Base-by-base conservation (phyloP, 2,888 invertebrate species). In the Latrodectus hesperus region DNA sequence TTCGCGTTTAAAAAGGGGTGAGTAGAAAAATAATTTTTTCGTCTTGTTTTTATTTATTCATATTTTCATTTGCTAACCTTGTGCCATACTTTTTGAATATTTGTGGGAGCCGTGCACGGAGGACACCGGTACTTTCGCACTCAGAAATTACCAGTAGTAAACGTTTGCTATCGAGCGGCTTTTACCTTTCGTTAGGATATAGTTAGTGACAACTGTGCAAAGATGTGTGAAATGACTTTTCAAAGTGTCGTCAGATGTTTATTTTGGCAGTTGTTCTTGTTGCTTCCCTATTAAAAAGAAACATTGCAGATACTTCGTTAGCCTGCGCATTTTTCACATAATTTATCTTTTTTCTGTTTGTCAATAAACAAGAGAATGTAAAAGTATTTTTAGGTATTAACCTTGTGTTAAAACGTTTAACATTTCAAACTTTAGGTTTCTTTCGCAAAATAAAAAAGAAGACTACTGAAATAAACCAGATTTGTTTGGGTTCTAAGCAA, bases 1-100 rank as follows among this genome's bases (percentile, higher is more conserved):
- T 68, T 68, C 55, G 49, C 67, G 53, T 73, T 53, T 17, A n/a
- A 73, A 64, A 17, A 53, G 72, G 82, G 82, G 78, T 82, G 67
- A 82, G 82, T 82, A 68, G 52, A 71, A 65, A 80, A 72, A 60
- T 60, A 60, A 60, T 11, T 60, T 60, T 55, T 60, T 60, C n/a
- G n/a, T 60, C n/a, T 16, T 16, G 60, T n/a, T 12, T 10, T 60
- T 16, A 12, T 12, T 16, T 60, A 60, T 60, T 60, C 12, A 60
- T n/a, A 16, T 60, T 60, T 60, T n/a, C 60, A 60, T 60, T 60
- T 12, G 6, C 14, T 12, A 16, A 60, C n/a, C 60, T 60, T 12
- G 60, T n/a, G n/a, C 60, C 10, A n/a, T 60, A 38, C 38, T 38
- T 38, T 38, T 38, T 38, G 38, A 38, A 38, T n/a, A 60, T 60